These are phyloP conservation scores for Crypturellus undulatus DNA, from an alignment of 2,113 vertebrate genomes.

Conservation along the genomic window DNA sequence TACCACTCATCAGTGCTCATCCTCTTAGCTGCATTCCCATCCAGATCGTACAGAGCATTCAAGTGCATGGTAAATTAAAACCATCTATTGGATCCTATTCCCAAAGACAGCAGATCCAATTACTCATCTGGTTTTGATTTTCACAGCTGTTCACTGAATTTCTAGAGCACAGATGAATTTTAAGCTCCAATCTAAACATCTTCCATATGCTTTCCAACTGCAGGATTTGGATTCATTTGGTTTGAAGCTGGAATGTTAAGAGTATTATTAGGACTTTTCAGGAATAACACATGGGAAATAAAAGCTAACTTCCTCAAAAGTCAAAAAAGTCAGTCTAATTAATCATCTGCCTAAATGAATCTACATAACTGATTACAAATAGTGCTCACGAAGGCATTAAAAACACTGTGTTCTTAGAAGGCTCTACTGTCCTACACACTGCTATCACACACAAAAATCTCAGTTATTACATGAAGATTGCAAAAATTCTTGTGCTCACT, in stretches of 20 bases:
- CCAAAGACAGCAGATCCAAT: conserved; percentile 35
- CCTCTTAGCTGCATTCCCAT: not conserved
- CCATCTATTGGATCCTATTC: not conserved
- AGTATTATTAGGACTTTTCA: not conserved
- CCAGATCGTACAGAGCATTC: not conserved
- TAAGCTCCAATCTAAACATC: not conserved
- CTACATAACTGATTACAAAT: not conserved
- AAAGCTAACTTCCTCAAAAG: not conserved
- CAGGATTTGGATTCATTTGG: not conserved
- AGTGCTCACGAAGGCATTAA: not conserved
- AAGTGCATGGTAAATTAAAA: conserved; percentile 17
- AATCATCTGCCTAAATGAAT: not conserved
- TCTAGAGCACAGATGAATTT: not conserved
- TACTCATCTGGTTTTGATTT: not conserved
- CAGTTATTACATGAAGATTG: not conserved
- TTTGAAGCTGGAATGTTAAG: not conserved
- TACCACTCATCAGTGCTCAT: not conserved
- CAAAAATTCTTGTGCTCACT: not conserved
- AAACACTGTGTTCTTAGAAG: not conserved
- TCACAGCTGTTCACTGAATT: conserved; percentile 43
- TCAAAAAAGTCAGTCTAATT: not conserved
- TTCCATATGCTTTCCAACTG: not conserved
- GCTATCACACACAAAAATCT: not conserved
- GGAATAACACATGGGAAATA: not conserved
- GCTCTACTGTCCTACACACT: not conserved